These are phyloP conservation scores for Pogona vitticeps DNA, from an alignment of 2,113 vertebrate species.

Conservation along the genomic window DNA sequence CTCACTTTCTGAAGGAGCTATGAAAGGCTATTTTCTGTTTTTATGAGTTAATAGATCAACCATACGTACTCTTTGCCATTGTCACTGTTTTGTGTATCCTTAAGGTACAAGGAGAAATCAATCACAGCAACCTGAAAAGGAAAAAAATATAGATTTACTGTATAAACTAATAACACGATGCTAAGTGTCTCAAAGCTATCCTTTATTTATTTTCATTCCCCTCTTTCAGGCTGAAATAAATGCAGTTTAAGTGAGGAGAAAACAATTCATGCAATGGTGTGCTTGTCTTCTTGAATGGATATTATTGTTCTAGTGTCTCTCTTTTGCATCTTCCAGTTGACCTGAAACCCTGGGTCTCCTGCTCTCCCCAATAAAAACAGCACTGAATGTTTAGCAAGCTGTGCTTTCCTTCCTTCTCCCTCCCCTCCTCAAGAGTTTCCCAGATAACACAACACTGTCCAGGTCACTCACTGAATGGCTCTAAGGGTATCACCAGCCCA, in stretches of 20 bases:
- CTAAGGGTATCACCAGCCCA: too few relatives aligned
- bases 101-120: slow-evolving; percentile 96
- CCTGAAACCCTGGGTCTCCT: not conserved
- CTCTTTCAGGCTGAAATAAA: not conserved
- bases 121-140: slow-evolving; percentile 91
- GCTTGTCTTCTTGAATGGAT: not conserved
- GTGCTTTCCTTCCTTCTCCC: not conserved
- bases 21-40: not conserved
- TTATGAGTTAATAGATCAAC: too few relatives aligned
- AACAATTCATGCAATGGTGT: slow-evolving; percentile 11
- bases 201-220: not conserved
- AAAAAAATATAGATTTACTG: slow-evolving; percentile 1
- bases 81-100: slow-evolving; percentile 84
- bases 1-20: not conserved
- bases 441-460: not conserved
- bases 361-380: not conserved
- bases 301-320: not conserved
- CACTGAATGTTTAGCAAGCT: not conserved
- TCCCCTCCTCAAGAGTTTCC: not conserved
- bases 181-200: not conserved
- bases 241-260: not conserved
- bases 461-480: not conserved
- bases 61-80: slow-evolving; percentile 87
- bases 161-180: not conserved
- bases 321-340: not conserved